Percentiles rank a stretch among this genome's conserved stretches.
Conservation (phyloP, 2,113 vertebrate genomes). For the Neoarius graeffei region DNA sequence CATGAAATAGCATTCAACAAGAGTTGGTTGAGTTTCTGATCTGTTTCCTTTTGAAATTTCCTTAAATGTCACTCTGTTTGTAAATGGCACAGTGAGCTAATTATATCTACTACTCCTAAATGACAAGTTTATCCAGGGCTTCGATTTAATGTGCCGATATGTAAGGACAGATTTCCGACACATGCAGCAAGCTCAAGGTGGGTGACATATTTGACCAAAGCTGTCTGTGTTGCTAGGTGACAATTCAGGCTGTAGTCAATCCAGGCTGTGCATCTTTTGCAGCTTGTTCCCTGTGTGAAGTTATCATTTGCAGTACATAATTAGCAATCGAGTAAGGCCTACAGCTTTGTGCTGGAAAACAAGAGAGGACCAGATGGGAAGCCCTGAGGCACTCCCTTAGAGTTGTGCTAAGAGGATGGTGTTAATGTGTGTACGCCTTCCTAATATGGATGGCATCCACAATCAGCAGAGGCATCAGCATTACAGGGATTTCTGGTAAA, state of each 20-base stretch:
- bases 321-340: conserved; percentile 65
- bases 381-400: conserved; percentile 54
- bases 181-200: conserved; percentile 43
- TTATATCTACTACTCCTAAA: conserved; percentile 26
- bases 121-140: conserved; percentile 36
- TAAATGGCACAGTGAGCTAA: conserved; percentile 42
- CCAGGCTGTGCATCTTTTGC: conserved; percentile 42
- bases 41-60: conserved; percentile 21
- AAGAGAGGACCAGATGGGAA: conserved; percentile 63
- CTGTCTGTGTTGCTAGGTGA: conserved; percentile 51
- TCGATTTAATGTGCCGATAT: conserved; percentile 30
- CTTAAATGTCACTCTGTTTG: conserved; percentile 55
- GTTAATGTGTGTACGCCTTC: conserved; percentile 19
- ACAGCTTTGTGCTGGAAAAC: conserved; percentile 55
- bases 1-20: conserved; percentile 22
- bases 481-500: conserved; percentile 49
- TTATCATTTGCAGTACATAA: conserved; percentile 69
- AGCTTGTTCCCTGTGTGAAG: conserved; percentile 63
- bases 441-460: conserved; percentile 45
- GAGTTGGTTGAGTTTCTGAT: conserved; percentile 18
- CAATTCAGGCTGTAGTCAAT: conserved; percentile 47
- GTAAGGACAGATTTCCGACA: conserved; percentile 22
- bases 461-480: conserved; percentile 43
- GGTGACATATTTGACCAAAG: conserved; percentile 42
- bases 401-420: conserved; percentile 46